These are phyloP conservation scores for Scleropages formosus DNA, from an alignment of 2,797 vertebrate species.

Conservation along the genomic window DNA sequence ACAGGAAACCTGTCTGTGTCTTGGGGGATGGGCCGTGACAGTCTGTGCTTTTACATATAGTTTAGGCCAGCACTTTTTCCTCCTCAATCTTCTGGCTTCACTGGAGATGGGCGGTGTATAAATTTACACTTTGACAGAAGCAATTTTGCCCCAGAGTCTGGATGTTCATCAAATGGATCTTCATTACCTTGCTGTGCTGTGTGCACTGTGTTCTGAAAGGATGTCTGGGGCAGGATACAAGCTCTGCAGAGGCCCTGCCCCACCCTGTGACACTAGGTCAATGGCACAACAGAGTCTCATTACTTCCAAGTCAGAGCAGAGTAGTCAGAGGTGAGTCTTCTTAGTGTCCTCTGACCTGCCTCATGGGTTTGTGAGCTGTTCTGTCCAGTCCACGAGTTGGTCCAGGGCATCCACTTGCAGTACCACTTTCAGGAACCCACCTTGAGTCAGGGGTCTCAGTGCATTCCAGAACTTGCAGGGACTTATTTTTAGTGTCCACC, in stretches of 20 bases:
- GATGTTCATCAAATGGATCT: constrained; percentile 40
- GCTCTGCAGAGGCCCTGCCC: constrained; percentile 32
- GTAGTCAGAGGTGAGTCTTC: constrained; percentile 59
- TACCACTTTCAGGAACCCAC: background rate
- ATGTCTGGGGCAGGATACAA: background rate
- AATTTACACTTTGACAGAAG: constrained; percentile 35
- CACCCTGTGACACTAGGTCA: constrained; percentile 53
- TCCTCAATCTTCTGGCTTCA: constrained; percentile 45
- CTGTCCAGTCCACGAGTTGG: constrained; percentile 29
- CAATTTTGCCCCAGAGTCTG: constrained; percentile 45
- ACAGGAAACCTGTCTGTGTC: constrained; percentile 27
- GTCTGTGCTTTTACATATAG: constrained; percentile 38
- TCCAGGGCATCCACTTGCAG: background rate
- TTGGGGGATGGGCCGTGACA: constrained; percentile 43
- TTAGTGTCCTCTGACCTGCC: constrained; percentile 53
- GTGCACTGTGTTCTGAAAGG: background rate
- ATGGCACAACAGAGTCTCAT: constrained; percentile 59
- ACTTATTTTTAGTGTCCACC: too few relatives aligned
- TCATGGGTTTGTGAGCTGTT: constrained; percentile 40
- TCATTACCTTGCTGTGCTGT: constrained; percentile 33
- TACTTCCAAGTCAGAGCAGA: constrained; percentile 65
- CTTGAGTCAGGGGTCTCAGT: too few relatives aligned
- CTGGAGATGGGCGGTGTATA: constrained; percentile 30
- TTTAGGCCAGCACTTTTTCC: constrained; percentile 49
- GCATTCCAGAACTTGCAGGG: too few relatives aligned